Conservation (phyloP, 2,797 vertebrate genomes). For the Myotis myotis region DNA sequence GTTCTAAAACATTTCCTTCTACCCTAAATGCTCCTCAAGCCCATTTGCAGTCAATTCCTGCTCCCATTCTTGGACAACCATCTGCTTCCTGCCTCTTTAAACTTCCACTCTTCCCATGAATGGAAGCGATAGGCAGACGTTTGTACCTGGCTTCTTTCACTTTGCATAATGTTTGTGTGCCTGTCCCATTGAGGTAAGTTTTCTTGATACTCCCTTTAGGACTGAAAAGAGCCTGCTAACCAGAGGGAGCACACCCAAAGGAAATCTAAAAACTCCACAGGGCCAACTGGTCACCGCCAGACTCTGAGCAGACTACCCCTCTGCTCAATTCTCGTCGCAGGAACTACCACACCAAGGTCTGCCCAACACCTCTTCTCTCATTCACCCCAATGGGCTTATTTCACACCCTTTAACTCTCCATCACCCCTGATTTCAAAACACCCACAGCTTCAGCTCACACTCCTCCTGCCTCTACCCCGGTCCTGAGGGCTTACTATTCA, state of each 20-base stretch:
- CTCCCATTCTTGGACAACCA: neutral
- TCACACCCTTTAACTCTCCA: neutral
- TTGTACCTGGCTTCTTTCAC: neutral
- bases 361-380: neutral
- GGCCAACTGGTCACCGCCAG: neutral
- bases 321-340: fast-evolving
- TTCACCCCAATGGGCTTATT: too few relatives aligned
- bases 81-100: neutral
- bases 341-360: neutral
- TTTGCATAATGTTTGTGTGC: neutral
- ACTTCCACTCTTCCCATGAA: neutral
- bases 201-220: neutral
- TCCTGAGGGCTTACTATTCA: neutral
- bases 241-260: neutral
- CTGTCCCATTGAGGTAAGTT: neutral
- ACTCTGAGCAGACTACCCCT: neutral
- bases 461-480: fast-evolving
- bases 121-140: neutral
- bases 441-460: neutral
- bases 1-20: neutral
- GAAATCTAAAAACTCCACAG: neutral
- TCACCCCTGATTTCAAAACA: neutral
- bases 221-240: neutral
- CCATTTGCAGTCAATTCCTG: neutral
- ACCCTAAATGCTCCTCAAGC: neutral